Conservation (phyloP, 1,140 invertebrate species). For the Sinella curviseta region DNA sequence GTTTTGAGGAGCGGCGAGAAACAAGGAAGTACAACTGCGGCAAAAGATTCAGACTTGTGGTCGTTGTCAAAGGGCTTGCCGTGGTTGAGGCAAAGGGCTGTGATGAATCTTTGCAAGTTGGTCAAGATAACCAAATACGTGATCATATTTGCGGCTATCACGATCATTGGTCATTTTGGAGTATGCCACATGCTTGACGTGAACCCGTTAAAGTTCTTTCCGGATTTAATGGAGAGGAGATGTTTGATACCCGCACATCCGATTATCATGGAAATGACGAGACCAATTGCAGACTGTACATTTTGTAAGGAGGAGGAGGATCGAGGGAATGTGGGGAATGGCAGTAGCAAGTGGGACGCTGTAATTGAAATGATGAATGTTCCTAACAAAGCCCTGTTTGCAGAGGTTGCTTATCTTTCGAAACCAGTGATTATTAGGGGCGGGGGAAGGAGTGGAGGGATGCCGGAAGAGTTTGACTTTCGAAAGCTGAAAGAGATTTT, state of each 20-base stretch:
- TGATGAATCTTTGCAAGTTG: neutral
- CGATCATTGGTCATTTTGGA: slow-evolving; percentile 14
- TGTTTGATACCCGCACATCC: slow-evolving; percentile 45
- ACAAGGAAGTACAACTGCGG: too few relatives aligned
- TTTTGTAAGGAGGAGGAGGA: slow-evolving; percentile 28
- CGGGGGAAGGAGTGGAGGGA: slow-evolving; percentile 60
- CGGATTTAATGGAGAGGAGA: neutral
- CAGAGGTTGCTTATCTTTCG: slow-evolving; percentile 70
- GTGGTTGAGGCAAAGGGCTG: neutral
- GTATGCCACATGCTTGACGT: slow-evolving; percentile 25
- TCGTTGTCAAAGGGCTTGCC: too few relatives aligned
- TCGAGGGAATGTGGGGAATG: slow-evolving; percentile 3
- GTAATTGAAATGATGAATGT: slow-evolving; percentile 38
- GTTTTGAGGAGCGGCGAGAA: too few relatives aligned
- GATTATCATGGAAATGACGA: slow-evolving; percentile 40
- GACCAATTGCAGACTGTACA: slow-evolving; percentile 43
- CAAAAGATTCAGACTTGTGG: too few relatives aligned
- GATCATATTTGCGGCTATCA: neutral
- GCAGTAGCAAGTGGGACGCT: too few relatives aligned
- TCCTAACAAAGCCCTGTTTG: slow-evolving; percentile 64
- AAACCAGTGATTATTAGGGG: slow-evolving; percentile 77
- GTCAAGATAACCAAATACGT: neutral
- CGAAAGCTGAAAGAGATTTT: slow-evolving; percentile 55
- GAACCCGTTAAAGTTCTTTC: slow-evolving; percentile 9
- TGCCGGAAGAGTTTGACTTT: slow-evolving; percentile 56